Percentiles rank a stretch among this genome's conserved stretches.
phyloP scores from a whole-genome alignment of 2,888 invertebrate genomes.

The Pristionchus arcanus region DNA sequence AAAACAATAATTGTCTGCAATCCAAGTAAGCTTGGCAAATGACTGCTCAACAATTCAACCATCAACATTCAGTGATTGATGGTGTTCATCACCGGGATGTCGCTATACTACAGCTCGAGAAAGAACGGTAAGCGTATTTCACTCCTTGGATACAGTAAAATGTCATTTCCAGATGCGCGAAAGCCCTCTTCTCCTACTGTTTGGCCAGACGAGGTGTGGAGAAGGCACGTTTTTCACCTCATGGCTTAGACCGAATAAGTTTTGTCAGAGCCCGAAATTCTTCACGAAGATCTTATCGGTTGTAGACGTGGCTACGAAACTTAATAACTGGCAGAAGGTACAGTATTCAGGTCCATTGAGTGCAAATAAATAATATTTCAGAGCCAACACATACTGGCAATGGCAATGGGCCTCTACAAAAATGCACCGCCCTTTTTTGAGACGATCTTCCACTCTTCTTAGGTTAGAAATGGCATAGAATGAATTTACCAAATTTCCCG shows the following conservation, averaged over 20 bases:
- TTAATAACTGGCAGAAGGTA: not conserved
- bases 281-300: not conserved
- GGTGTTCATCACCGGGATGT: not conserved
- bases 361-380: too few relatives aligned
- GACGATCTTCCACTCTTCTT: not conserved
- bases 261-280: not conserved
- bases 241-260: too few relatives aligned
- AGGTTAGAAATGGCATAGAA: too few relatives aligned
- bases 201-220: not conserved
- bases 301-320: not conserved
- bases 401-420: not conserved
- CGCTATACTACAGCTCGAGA: not conserved
- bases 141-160: too few relatives aligned
- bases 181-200: not conserved
- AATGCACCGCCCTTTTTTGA: not conserved
- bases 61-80: not conserved
- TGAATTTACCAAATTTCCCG: too few relatives aligned
- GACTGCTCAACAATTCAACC: not conserved
- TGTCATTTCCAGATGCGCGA: not conserved
- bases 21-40: too few relatives aligned
- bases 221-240: too few relatives aligned
- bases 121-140: too few relatives aligned
- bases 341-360: too few relatives aligned
- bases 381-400: not conserved
- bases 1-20: too few relatives aligned